Conservation (phyloP, 2,113 vertebrate species). For the Gopherus flavomarginatus region DNA sequence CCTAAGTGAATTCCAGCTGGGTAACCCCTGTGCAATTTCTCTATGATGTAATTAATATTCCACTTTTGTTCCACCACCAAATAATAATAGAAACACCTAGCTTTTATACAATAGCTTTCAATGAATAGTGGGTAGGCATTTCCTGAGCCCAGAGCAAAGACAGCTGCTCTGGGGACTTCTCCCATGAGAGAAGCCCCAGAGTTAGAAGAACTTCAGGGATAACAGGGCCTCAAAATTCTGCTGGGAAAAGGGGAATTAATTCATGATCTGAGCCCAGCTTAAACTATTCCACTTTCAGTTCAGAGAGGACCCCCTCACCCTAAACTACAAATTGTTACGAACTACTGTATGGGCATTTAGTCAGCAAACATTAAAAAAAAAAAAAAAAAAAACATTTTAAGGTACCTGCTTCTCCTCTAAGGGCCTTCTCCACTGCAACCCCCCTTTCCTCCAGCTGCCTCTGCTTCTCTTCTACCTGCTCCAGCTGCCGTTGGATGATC, state of each 20-base stretch:
- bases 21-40: constrained; percentile 20
- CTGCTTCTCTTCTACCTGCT: constrained; percentile 99
- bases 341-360: constrained; percentile 27
- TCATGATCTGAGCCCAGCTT: constrained; percentile 16
- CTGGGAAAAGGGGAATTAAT: not conserved
- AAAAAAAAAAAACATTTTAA: constrained; percentile 8
- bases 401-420: constrained; percentile 99
- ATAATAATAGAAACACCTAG: not conserved
- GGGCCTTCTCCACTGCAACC: constrained; percentile 96
- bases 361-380: constrained; percentile 24
- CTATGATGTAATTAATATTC: constrained; percentile 21
- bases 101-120: not conserved
- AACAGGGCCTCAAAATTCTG: not conserved
- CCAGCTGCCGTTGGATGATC: constrained; percentile 98
- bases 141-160: constrained; percentile 21
- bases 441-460: constrained; percentile 95
- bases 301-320: not conserved
- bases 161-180: not conserved
- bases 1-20: not conserved
- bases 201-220: constrained; percentile 27
- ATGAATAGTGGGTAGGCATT: not conserved
- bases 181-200: not conserved
- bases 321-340: constrained; percentile 36
- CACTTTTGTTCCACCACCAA: not conserved
- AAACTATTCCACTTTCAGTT: not conserved